phyloP scores from a whole-genome alignment of 2,113 vertebrate species.

The Acrocephalus kingi region DNA sequence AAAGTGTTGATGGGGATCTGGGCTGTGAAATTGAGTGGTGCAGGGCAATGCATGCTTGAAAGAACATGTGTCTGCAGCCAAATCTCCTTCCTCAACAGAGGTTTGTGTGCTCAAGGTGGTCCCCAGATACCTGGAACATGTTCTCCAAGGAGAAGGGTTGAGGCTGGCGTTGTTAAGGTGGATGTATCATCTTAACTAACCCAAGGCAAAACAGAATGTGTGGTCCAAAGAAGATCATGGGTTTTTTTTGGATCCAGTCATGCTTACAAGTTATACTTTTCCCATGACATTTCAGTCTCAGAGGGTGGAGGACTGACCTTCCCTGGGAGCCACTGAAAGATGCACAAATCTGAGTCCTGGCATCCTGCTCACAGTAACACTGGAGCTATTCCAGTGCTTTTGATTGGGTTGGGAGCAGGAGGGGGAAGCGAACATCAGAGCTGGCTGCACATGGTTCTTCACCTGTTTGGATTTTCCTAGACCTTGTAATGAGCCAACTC shows the following conservation, averaged over 20 bases:
- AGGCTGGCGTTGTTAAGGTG: background rate
- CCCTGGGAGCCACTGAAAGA: background rate
- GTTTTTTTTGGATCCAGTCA: background rate
- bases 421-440: background rate
- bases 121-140: background rate
- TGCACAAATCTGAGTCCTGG: background rate
- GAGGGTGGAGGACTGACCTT: background rate
- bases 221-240: background rate
- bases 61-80: rapidly evolving
- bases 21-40: background rate
- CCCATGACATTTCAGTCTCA: background rate
- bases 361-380: background rate
- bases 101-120: background rate
- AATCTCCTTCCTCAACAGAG: background rate
- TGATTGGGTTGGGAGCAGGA: background rate
- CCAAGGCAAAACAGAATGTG: background rate
- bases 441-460: background rate
- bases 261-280: background rate
- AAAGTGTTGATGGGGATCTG: background rate
- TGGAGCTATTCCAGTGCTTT: background rate
- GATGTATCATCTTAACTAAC: background rate
- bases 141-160: background rate
- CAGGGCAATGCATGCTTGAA: background rate
- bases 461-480: background rate
- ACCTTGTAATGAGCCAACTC: background rate